Conservation (phyloP, 2,888 invertebrate species). For the Mythimna lalbum region DNA sequence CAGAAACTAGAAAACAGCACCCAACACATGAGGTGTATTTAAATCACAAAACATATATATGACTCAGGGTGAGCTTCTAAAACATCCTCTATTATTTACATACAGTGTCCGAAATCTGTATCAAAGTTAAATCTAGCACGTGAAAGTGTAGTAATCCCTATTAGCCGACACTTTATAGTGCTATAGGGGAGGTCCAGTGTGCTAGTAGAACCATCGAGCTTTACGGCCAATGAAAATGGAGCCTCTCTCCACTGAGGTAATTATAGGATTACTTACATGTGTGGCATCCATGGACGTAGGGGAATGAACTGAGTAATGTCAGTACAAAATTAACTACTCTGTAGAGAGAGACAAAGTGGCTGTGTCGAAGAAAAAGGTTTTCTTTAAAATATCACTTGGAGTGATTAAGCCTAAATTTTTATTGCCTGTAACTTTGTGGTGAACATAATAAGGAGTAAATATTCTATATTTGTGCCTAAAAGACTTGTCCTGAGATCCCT, state of each 20-base stretch:
- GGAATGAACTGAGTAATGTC: neutral
- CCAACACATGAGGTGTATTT: constrained; percentile 8
- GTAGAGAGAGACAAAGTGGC: neutral
- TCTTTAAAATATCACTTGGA: neutral
- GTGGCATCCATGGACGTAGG: constrained; percentile 55
- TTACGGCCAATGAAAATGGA: constrained; percentile 87
- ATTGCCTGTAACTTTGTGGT: neutral
- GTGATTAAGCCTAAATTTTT: neutral
- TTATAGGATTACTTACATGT: constrained; percentile 86
- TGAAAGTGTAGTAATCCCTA: constrained; percentile 86
- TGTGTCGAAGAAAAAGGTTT: neutral
- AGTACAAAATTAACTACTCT: neutral
- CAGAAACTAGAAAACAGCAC: neutral
- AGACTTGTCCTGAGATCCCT: too few species aligned
- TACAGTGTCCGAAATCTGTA: constrained; percentile 69
- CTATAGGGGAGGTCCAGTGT: constrained; percentile 80
- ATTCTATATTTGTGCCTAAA: neutral
- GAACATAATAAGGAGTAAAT: neutral
- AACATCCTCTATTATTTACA: constrained; percentile 52
- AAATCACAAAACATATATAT: neutral
- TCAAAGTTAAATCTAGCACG: constrained; percentile 79
- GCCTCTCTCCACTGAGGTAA: constrained; percentile 82
- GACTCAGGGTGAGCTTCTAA: constrained; percentile 5
- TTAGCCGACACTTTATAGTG: constrained; percentile 86
- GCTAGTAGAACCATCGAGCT: constrained; percentile 84